Conservation (phyloP, 37 sponge, comb jelly and placozoan genomes). For the Spongilla lacustris region DNA sequence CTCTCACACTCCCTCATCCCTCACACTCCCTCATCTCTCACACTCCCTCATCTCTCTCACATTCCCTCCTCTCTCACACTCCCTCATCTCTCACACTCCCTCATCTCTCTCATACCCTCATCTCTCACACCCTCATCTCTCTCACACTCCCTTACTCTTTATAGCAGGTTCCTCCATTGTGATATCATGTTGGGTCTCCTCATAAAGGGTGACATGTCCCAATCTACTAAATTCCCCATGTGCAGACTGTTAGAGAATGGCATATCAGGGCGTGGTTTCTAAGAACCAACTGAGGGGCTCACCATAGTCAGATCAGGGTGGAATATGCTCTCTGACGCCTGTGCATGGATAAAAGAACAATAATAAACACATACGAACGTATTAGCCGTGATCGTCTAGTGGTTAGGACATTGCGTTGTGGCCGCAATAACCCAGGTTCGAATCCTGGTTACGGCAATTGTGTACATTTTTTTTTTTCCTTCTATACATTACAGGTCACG, state of each 20-base stretch:
- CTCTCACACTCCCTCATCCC: no score
- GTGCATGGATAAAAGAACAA: neutral
- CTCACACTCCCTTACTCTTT: neutral
- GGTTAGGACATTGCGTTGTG: conserved; percentile 98
- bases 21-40: no score
- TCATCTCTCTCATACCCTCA: no score
- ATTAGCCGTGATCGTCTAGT: conserved; percentile 94
- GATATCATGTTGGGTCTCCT: neutral
- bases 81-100: no score
- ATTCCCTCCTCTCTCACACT: no score
- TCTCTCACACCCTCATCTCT: no score
- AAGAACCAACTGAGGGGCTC: neutral
- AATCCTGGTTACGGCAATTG: conserved; percentile 93
- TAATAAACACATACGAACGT: neutral
- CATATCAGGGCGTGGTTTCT: no score
- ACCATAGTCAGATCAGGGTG: neutral
- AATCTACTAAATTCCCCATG: neutral
- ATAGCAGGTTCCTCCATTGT: neutral
- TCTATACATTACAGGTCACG: neutral
- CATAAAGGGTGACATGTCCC: neutral
- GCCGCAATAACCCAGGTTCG: conserved; percentile 97
- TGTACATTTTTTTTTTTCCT: neutral
- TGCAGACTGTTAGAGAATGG: neutral
- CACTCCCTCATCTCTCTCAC: no score
- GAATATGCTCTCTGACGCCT: neutral